Evolutionary conservation across 2,113 vertebrate genomes (phyloP).

Genomic region (Xenopus laevis): DNA sequence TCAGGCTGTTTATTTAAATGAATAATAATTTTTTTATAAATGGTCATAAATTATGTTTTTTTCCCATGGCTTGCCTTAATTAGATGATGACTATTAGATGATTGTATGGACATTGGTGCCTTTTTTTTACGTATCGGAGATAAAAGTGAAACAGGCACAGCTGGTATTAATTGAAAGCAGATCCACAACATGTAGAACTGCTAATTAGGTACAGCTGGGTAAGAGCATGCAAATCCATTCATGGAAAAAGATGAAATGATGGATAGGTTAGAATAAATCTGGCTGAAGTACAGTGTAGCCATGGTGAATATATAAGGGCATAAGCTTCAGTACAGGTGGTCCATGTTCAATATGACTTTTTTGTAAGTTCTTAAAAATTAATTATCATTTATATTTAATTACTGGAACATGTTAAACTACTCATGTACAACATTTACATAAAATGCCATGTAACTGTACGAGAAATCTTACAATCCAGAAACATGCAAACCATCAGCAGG

Average conservation of each 20-base stretch:
- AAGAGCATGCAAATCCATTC: slow-evolving; percentile 3
- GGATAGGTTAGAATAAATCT: not conserved
- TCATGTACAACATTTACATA: not conserved
- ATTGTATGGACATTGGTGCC: not conserved
- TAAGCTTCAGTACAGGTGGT: not conserved
- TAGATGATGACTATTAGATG: slow-evolving; percentile 14
- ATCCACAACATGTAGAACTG: slow-evolving; percentile 5
- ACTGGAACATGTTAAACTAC: not conserved
- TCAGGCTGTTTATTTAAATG: not conserved
- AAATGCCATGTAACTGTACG: not conserved
- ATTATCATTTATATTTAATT: not conserved
- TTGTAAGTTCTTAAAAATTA: not conserved
- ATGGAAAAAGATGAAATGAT: not conserved
- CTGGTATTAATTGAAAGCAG: slow-evolving; percentile 21
- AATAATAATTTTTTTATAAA: not conserved
- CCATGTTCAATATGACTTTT: not conserved
- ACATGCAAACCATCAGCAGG: not conserved
- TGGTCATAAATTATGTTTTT: not conserved
- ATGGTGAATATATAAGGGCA: not conserved
- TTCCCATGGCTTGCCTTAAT: not conserved
- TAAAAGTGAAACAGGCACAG: slow-evolving; percentile 1
- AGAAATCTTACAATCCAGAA: not conserved
- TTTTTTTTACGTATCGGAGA: not conserved
- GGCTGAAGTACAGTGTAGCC: not conserved
- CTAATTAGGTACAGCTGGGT: slow-evolving; percentile 26